phyloP scores from a whole-genome alignment of 2,888 invertebrate genomes.

The Gymnosoma rotundatum region DNA sequence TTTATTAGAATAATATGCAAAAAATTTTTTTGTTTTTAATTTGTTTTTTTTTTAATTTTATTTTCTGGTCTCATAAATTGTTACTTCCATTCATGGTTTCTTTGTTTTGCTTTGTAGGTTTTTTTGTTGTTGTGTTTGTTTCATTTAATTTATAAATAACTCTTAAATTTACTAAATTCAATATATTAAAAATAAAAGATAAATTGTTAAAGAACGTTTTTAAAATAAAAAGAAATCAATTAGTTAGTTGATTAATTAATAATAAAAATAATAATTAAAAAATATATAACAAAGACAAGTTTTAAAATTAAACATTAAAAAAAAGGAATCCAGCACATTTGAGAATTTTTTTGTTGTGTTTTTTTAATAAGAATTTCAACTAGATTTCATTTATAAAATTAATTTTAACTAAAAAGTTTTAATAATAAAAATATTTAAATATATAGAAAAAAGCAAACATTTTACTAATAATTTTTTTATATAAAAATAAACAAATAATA shows the following conservation, averaged over 20 bases:
- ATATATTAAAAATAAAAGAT: constrained; percentile 56
- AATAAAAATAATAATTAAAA: constrained; percentile 25
- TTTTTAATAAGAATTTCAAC: constrained; percentile 54
- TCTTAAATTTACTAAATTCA: constrained; percentile 70
- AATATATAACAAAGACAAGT: constrained; percentile 52
- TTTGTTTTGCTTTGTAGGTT: constrained; percentile 66
- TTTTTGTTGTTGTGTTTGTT: constrained; percentile 33
- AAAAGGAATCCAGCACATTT: constrained; percentile 66
- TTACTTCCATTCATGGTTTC: constrained; percentile 64
- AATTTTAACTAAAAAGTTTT: constrained; percentile 60
- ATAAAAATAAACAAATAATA: constrained; percentile 50
- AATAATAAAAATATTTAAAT: constrained; percentile 5
- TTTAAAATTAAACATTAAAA: constrained; percentile 46
- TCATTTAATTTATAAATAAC: constrained; percentile 58
- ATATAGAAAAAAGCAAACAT: constrained; percentile 49
- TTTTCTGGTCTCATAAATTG: constrained; percentile 69
- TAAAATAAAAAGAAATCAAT: constrained; percentile 38
- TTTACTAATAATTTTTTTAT: constrained; percentile 56
- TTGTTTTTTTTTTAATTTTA: constrained; percentile 39
- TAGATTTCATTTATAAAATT: constrained; percentile 60
- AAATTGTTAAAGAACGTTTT: constrained; percentile 23
- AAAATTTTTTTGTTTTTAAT: constrained; percentile 45
- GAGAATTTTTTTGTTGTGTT: constrained; percentile 25
- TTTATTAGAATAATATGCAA: constrained; percentile 70
- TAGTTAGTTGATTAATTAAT: constrained; percentile 34